phyloP scores from a whole-genome alignment of 2,797 vertebrate species.

The Spinus pinus region DNA sequence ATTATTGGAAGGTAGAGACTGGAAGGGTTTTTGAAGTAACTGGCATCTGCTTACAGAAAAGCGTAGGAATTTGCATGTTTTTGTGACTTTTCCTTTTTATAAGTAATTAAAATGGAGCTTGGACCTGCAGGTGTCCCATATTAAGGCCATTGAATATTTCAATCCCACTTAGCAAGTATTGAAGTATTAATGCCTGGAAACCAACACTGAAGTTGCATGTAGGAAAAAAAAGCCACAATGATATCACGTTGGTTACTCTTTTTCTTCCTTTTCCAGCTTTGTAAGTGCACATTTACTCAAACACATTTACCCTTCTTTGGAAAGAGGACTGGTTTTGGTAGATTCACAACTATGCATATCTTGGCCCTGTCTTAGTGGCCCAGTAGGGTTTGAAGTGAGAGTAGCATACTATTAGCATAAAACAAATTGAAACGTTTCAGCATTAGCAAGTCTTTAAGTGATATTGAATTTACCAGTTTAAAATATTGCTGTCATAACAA shows the following conservation, averaged over 20 bases:
- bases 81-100: not conserved
- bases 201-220: not conserved
- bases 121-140: not conserved
- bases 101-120: not conserved
- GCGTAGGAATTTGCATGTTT: not conserved
- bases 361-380: not conserved
- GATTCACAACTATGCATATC: not conserved
- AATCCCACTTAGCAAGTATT: not conserved
- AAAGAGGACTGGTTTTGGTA: not conserved
- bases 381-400: not conserved
- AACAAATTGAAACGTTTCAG: not conserved
- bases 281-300: not conserved
- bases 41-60: not conserved
- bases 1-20: not conserved
- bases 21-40: not conserved
- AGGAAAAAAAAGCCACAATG: not conserved
- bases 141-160: not conserved
- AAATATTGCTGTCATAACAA: not conserved
- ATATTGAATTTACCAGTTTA: not conserved
- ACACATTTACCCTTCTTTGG: not conserved
- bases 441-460: not conserved
- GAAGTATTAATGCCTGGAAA: not conserved
- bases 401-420: not conserved
- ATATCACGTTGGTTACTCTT: fast-evolving
- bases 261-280: not conserved